Percentiles rank a stretch among this genome's conserved stretches.
phyloP scores from a whole-genome alignment of 2,113 vertebrate genomes.

The Fukomys damarensis region DNA sequence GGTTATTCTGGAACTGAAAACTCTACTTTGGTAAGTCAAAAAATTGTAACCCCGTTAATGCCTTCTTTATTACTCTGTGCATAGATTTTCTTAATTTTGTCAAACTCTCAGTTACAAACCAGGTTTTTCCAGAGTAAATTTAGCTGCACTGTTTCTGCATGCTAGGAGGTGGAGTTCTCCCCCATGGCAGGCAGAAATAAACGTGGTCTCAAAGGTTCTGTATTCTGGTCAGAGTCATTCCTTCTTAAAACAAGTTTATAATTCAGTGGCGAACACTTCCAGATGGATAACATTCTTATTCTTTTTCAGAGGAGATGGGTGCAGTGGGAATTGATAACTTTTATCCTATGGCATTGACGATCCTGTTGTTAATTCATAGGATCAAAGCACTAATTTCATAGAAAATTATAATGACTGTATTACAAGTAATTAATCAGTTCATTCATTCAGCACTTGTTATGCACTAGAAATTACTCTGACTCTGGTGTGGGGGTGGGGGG shows the following conservation, averaged over 20 bases:
- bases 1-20: constrained; percentile 21
- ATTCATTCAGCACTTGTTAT: background rate
- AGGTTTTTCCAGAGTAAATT: constrained; percentile 31
- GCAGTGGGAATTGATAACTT: background rate
- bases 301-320: background rate
- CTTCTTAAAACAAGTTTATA: constrained; percentile 40
- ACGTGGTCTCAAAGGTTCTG: background rate
- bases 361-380: background rate
- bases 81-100: constrained; percentile 56
- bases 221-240: constrained; percentile 46
- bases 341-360: background rate
- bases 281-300: background rate
- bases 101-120: constrained; percentile 38
- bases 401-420: background rate
- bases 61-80: constrained; percentile 30
- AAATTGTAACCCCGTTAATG: constrained; percentile 34
- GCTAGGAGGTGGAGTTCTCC: background rate
- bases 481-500: background rate
- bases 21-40: background rate
- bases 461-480: background rate
- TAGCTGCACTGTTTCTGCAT: background rate
- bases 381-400: background rate
- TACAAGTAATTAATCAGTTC: background rate
- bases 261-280: background rate
- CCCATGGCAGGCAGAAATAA: constrained; percentile 7